A percentile compares a stretch with the other conserved stretches of the same genome.
Evolutionary conservation across 53 echinoderm and acorn worm species (phyloP).

Genomic region (Antedon mediterranea): DNA sequence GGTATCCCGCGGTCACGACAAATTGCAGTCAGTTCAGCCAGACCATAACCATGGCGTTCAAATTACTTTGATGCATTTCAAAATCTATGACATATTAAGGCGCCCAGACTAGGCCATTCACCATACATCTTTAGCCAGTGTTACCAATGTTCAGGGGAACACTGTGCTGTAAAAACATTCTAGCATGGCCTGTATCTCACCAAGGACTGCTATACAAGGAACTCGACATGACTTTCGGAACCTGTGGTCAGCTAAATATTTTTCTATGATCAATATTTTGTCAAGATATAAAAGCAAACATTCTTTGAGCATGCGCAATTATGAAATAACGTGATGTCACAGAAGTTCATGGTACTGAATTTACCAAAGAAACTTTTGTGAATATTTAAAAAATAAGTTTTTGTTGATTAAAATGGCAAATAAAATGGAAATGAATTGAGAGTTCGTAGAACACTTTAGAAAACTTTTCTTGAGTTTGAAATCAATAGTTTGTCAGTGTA

Average conservation of each 20-base stretch:
- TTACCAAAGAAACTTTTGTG: not conserved
- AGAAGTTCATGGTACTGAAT: not conserved
- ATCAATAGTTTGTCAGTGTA: too few relatives aligned
- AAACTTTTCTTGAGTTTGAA: too few relatives aligned
- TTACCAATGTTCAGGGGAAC: not conserved
- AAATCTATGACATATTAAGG: not conserved
- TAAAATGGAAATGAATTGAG: too few relatives aligned
- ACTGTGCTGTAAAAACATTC: not conserved
- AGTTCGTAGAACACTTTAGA: too few relatives aligned
- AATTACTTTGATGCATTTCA: not conserved
- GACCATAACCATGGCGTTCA: constrained; percentile 1
- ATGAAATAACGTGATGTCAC: not conserved
- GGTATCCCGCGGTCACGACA: not conserved
- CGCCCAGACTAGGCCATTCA: not conserved
- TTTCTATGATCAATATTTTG: not conserved
- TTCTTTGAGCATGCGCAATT: not conserved
- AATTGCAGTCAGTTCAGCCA: not conserved
- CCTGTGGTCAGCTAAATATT: not conserved
- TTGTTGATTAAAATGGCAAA: too few relatives aligned
- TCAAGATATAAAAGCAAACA: not conserved
- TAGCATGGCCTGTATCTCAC: not conserved
- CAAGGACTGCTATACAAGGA: not conserved
- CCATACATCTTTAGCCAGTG: not conserved
- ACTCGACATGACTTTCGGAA: not conserved
- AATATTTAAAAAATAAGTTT: too few relatives aligned